Conservation (phyloP, 2,113 vertebrate species). For the Aramus guarauna region DNA sequence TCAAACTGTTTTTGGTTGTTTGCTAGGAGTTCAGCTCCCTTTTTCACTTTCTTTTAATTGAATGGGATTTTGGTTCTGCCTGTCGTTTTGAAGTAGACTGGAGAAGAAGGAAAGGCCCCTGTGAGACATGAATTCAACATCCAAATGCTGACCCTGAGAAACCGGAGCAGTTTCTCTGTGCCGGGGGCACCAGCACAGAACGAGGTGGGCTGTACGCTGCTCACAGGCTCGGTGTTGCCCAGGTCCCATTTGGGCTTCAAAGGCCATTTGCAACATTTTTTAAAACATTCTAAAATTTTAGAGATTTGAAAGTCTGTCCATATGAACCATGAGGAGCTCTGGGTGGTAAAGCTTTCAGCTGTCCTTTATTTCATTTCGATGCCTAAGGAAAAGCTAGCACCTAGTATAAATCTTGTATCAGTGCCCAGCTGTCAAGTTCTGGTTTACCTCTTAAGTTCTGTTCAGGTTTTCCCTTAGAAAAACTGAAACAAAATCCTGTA, state of each 20-base stretch:
- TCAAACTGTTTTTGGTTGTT: slow-evolving; percentile 31
- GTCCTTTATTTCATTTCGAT: neutral
- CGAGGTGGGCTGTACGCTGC: neutral
- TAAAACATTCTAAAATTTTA: neutral
- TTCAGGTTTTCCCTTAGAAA: neutral
- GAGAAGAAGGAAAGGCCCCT: neutral
- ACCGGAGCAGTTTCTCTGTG: neutral
- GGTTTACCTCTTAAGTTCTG: neutral
- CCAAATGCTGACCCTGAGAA: slow-evolving; percentile 6
- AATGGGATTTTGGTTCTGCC: neutral
- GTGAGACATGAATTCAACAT: slow-evolving; percentile 14
- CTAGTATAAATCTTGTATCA: neutral
- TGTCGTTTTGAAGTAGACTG: neutral
- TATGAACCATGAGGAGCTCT: neutral
- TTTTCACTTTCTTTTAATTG: neutral
- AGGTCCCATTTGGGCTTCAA: neutral
- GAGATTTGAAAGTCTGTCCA: neutral
- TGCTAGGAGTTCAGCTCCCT: neutral
- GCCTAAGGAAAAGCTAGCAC: neutral
- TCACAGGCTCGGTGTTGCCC: neutral
- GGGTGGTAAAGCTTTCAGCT: neutral
- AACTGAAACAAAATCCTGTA: neutral
- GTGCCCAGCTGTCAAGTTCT: neutral
- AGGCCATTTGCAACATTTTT: neutral
- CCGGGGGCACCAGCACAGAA: neutral